Conservation (phyloP, 2,797 vertebrate species). For the Chelidonichthys spinosus region DNA sequence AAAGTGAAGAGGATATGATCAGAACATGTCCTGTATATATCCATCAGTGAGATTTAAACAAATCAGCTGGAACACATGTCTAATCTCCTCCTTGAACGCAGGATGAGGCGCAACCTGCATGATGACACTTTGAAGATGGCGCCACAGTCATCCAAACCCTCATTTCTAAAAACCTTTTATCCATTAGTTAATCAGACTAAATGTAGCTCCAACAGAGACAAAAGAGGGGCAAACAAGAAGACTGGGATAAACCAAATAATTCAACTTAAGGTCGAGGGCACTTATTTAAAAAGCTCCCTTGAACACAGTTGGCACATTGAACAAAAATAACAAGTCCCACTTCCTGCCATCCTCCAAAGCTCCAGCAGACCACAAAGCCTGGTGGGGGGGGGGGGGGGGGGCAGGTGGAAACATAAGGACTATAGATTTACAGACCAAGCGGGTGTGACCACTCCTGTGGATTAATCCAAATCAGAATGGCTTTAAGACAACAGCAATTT, state of each 20-base stretch:
- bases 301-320: slow-evolving; percentile 71
- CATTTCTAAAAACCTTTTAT: slow-evolving; percentile 87
- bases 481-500: slow-evolving; percentile 77
- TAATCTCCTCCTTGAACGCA: slow-evolving; percentile 90
- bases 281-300: slow-evolving; percentile 76
- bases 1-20: slow-evolving; percentile 39
- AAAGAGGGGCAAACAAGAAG: slow-evolving; percentile 79
- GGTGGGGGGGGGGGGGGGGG: slow-evolving; percentile 61
- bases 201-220: slow-evolving; percentile 84
- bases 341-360: slow-evolving; percentile 80
- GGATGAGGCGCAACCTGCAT: slow-evolving; percentile 81
- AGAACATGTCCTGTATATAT: slow-evolving; percentile 55
- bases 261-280: slow-evolving; percentile 60
- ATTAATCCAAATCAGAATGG: slow-evolving; percentile 78
- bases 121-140: slow-evolving; percentile 86
- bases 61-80: slow-evolving; percentile 85
- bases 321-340: slow-evolving; percentile 65
- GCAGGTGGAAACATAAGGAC: slow-evolving; percentile 67
- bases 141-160: slow-evolving; percentile 78
- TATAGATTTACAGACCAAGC: slow-evolving; percentile 67
- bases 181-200: slow-evolving; percentile 95
- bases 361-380: slow-evolving; percentile 62
- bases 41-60: slow-evolving; percentile 55
- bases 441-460: slow-evolving; percentile 67
- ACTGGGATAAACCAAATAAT: slow-evolving; percentile 67